Conservation (phyloP, 2,113 vertebrate species). For the Uria lomvia region DNA sequence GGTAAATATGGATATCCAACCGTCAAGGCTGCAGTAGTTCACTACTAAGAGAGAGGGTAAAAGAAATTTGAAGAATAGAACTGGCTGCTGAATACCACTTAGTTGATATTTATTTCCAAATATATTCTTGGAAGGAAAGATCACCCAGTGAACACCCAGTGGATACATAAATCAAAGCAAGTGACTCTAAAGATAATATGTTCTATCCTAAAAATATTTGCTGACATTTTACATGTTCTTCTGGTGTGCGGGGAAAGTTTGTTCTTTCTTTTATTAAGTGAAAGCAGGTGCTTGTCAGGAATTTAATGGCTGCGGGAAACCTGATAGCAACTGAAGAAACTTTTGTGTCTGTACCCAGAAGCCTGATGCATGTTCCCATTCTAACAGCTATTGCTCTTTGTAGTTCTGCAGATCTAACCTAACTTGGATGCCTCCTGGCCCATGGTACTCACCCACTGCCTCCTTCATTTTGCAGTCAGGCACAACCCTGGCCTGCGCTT, state of each 20-base stretch:
- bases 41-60: not conserved
- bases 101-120: not conserved
- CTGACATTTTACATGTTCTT: not conserved
- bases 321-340: not conserved
- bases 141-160: not conserved
- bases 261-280: not conserved
- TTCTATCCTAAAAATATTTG: not conserved
- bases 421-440: not conserved
- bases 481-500: not conserved
- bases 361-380: not conserved
- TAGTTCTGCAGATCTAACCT: not conserved
- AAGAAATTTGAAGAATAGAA: not conserved
- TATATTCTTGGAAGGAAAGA: not conserved
- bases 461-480: not conserved
- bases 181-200: not conserved
- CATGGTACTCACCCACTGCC: not conserved
- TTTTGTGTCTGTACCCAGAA: not conserved
- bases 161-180: not conserved
- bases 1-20: not conserved
- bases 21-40: not conserved
- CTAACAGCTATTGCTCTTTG: not conserved
- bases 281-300: not conserved
- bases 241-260: not conserved
- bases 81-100: not conserved
- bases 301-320: not conserved